Percentiles rank a stretch among this genome's conserved stretches.
Conservation (phyloP, 2,113 vertebrate genomes). For the Prinia subflava region DNA sequence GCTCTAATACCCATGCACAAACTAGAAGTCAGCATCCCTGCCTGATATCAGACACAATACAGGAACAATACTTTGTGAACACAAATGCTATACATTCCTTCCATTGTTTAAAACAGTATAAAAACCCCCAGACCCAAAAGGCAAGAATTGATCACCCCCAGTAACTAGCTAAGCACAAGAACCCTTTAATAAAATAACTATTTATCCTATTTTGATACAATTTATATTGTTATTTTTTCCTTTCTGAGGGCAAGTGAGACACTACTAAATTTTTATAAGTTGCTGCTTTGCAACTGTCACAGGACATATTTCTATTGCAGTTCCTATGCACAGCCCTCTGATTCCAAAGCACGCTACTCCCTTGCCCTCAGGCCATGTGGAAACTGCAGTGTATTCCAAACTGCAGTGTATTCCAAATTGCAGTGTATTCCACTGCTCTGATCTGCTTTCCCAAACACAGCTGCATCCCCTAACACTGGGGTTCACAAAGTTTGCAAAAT, state of each 20-base stretch:
- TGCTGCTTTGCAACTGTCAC: neutral
- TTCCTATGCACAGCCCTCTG: neutral
- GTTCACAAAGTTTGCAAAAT: neutral
- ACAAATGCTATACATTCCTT: neutral
- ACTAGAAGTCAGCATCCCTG: neutral
- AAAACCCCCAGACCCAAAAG: neutral
- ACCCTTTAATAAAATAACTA: neutral
- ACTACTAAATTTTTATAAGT: neutral
- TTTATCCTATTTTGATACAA: neutral
- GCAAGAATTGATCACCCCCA: neutral
- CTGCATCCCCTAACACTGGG: neutral
- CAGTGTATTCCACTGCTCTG: neutral
- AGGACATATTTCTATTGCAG: neutral
- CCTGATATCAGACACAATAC: neutral
- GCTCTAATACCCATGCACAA: neutral
- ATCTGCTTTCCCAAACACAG: neutral
- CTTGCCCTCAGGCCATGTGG: neutral
- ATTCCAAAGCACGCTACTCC: neutral
- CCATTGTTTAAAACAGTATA: neutral
- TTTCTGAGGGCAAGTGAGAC: neutral
- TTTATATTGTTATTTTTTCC: neutral
- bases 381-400: neutral
- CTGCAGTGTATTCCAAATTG: too few relatives aligned
- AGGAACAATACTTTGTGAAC: neutral
- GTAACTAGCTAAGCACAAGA: neutral